phyloP scores from a whole-genome alignment of 2,888 invertebrate species.

The Sphaerolaimus hirsutus region DNA sequence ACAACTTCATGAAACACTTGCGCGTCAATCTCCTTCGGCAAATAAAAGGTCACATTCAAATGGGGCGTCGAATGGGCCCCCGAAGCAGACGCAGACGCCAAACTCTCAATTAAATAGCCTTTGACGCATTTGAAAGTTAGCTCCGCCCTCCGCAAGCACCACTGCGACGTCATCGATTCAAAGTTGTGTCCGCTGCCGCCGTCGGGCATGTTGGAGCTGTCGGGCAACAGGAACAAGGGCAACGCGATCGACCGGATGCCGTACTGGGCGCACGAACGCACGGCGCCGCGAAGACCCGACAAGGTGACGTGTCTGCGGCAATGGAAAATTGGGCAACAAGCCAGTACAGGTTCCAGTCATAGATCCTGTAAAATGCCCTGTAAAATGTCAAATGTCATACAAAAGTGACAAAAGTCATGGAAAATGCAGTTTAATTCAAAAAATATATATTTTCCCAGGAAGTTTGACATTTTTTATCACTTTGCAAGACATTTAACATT shows the following conservation, averaged over 20 bases:
- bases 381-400: too few relatives aligned
- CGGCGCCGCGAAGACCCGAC: slow-evolving; percentile 68
- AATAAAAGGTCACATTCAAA: slow-evolving; percentile 58
- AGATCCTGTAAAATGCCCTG: too few relatives aligned
- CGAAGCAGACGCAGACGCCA: too few relatives aligned
- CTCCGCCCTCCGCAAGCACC: slow-evolving; percentile 87
- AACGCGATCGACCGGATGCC: slow-evolving; percentile 76
- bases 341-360: neutral
- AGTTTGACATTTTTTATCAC: too few relatives aligned
- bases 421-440: too few relatives aligned
- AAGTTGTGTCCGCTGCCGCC: neutral
- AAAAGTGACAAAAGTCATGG: too few relatives aligned
- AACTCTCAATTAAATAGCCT: slow-evolving; percentile 97
- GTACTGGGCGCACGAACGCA: slow-evolving; percentile 77
- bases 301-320: slow-evolving; percentile 69
- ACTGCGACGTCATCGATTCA: slow-evolving; percentile 54
- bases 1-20: slow-evolving; percentile 56
- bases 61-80: too few relatives aligned
- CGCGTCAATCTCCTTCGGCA: slow-evolving; percentile 58
- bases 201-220: slow-evolving; percentile 18
- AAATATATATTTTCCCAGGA: too few relatives aligned
- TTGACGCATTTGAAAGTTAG: slow-evolving; percentile 93
- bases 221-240: slow-evolving; percentile 47
- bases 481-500: too few relatives aligned
- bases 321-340: too few relatives aligned